Conservation (phyloP, 1,140 invertebrate genomes). For the Dryas iulia region DNA sequence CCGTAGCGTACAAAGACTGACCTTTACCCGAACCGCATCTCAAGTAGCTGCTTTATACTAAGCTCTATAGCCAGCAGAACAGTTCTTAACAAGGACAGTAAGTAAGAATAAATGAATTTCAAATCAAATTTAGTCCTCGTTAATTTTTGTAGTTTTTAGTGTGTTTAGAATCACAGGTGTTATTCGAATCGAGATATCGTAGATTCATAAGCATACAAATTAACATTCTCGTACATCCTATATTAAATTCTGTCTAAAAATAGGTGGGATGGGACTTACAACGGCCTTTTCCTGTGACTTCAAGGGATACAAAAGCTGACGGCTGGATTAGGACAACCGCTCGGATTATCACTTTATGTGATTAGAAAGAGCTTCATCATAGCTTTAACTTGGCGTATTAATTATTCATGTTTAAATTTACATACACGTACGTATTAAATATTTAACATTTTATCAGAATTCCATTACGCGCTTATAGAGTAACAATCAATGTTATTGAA, state of each 20-base stretch:
- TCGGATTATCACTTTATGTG: neutral
- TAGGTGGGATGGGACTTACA: neutral
- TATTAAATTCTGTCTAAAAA: too few relatives aligned
- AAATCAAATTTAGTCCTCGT: neutral
- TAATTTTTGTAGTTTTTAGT: neutral
- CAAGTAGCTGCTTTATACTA: slow-evolving; percentile 3
- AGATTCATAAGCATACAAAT: too few relatives aligned
- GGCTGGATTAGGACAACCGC: neutral
- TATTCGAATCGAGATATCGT: neutral
- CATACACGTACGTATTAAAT: neutral
- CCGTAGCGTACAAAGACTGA: neutral
- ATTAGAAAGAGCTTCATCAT: neutral
- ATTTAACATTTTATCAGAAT: too few relatives aligned
- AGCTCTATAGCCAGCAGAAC: neutral
- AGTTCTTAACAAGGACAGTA: neutral
- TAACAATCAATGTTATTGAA: too few relatives aligned
- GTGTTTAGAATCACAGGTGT: neutral
- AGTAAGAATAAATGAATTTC: neutral
- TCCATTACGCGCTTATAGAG: too few relatives aligned
- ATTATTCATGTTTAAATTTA: neutral
- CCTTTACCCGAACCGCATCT: slow-evolving; percentile 2
- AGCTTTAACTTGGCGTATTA: neutral
- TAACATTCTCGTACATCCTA: too few relatives aligned
- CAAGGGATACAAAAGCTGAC: neutral
- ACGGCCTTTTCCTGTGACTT: neutral